These are phyloP conservation scores for Acholoe squamosa DNA, from an alignment of 2,888 invertebrate species.

Conservation along the genomic window DNA sequence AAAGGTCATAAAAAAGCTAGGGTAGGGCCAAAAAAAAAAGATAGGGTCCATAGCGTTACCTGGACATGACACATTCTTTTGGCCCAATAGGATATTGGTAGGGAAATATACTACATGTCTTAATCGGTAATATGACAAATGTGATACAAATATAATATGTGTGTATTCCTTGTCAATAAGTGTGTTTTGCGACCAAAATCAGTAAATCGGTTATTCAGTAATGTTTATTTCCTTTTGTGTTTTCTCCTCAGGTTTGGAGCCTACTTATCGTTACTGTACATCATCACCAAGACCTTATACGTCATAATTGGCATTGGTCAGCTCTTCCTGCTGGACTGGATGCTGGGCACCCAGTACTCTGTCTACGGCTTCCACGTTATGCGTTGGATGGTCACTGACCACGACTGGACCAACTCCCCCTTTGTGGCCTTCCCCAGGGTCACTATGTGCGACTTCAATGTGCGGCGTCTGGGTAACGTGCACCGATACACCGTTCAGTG, in stretches of 20 bases:
- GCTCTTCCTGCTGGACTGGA: slow-evolving; percentile 83
- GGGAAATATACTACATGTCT: too few species aligned
- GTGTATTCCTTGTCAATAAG: too few species aligned
- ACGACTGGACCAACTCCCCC: slow-evolving; percentile 79
- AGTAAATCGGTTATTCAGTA: too few species aligned
- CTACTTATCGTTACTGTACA: slow-evolving; percentile 83
- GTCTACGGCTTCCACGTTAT: slow-evolving; percentile 77
- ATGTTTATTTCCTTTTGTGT: not conserved
- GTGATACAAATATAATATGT: too few species aligned
- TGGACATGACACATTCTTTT: too few species aligned
- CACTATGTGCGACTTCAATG: slow-evolving; percentile 82
- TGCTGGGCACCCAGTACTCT: slow-evolving; percentile 82
- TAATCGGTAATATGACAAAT: too few species aligned
- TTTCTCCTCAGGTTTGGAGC: slow-evolving; percentile 81
- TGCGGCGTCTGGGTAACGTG: slow-evolving; percentile 80
- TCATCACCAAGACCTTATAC: slow-evolving; percentile 83
- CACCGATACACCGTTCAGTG: slow-evolving; percentile 74
- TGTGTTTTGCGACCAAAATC: too few species aligned
- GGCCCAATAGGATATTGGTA: too few species aligned
- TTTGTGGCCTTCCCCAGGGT: slow-evolving; percentile 80
- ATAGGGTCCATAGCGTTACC: too few species aligned
- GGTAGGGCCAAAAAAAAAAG: too few species aligned
- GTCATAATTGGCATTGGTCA: slow-evolving; percentile 83
- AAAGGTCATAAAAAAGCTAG: too few species aligned
- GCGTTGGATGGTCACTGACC: slow-evolving; percentile 79